Evolutionary conservation across 2,113 vertebrate species (phyloP), one percentile per base, ranked within the genome.

Genomic region (Gasterosteus aculeatus): DNA sequence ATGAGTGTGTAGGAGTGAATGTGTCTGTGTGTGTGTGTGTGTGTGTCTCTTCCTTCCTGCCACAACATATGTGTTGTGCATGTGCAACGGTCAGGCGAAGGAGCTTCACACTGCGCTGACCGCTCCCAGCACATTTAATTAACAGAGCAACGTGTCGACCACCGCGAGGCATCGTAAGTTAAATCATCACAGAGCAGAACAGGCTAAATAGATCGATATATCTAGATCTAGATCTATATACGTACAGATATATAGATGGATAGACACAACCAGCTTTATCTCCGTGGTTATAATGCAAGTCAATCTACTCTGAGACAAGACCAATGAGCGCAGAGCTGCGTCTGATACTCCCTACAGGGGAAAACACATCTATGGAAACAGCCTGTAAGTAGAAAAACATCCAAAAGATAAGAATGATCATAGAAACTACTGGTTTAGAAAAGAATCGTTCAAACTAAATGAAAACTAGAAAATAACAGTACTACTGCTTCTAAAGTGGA

Each of bases 301-400:
- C 38, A 7, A 16, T 46, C 59, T 46, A 8, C 38, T 54, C 18
- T 42, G 18, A 61, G 15, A 26, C 38, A 18, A 15, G 19, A 68
- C 69, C 77, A 73, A 56, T 78, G 19, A 60, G 63, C 60, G 38
- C 26, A 22, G 65, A 69, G 75, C 38, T 54, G 5, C 5, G 47
- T 38, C 61, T 65, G 39, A 65, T 38, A 33, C 22, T 33, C 22
- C 26, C 19, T 33, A 35, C 4, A 51, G 2, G 26, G 7, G 31
- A 53, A 14, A 47, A 22, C 5, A 60, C 7, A 56, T 47, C 42
- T 38, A 18, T 49, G n/a, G 12, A 31, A 26, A 49, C 4, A 12
- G 29, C 33, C 10, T 33, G 3, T 26, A 44, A 42, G 10, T 5
- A 15, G 0, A 67, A 18, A 53, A 63, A 9, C 31, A 3, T 3